Conservation (phyloP, 2,113 vertebrate species). For the Petaurus breviceps region DNA sequence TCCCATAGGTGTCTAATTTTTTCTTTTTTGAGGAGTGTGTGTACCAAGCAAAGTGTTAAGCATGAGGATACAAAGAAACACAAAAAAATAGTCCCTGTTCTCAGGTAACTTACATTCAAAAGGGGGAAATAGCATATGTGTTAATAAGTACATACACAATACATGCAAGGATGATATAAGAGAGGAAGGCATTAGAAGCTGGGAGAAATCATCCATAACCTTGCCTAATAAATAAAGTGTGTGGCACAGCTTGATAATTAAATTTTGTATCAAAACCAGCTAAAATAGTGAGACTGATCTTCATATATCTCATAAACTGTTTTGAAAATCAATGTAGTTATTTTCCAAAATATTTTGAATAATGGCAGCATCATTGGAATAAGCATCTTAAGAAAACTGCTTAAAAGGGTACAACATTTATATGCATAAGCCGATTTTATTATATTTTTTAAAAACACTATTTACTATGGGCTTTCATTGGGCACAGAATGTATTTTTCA, state of each 20-base stretch:
- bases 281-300: not conserved
- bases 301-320: not conserved
- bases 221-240: not conserved
- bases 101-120: not conserved
- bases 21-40: not conserved
- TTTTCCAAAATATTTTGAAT: not conserved
- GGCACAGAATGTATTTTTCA: not conserved
- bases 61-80: not conserved
- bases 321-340: not conserved
- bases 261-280: not conserved
- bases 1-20: not conserved
- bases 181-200: not conserved
- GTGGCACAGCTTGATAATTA: not conserved
- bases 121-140: not conserved
- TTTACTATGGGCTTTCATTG: not conserved
- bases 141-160: not conserved
- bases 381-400: not conserved
- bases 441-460: not conserved
- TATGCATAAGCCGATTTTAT: not conserved
- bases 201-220: not conserved
- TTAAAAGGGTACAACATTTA: not conserved
- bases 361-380: not conserved
- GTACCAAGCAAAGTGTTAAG: not conserved
- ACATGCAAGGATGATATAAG: not conserved
- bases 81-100: not conserved